Percentiles rank a stretch among this genome's conserved stretches.
Conservation (phyloP, 2,113 vertebrate species). For the Hippotragus niger region DNA sequence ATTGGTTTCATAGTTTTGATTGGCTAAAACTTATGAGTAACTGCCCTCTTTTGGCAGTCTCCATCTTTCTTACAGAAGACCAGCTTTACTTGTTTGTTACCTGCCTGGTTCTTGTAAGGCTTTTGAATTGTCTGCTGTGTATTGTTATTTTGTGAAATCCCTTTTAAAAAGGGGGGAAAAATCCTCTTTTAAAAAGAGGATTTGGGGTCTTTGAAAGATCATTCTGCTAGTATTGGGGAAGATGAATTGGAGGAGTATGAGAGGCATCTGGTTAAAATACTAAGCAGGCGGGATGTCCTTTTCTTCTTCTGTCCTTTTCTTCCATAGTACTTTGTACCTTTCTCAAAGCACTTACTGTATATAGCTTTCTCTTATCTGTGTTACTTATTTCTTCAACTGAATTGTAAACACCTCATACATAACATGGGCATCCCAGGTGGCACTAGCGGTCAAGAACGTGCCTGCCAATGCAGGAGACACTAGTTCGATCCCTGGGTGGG, state of each 20-base stretch:
- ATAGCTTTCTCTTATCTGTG: neutral
- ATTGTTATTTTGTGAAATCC: neutral
- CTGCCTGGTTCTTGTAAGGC: neutral
- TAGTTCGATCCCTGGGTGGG: neutral
- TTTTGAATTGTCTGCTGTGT: neutral
- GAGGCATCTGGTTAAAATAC: neutral
- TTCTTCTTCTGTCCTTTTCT: neutral
- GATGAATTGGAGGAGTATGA: neutral
- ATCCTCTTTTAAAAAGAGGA: neutral
- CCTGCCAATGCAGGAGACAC: neutral
- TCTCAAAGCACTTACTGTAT: neutral
- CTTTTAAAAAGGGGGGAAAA: neutral
- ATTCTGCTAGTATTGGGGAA: neutral
- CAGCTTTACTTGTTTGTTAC: neutral
- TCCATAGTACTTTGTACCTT: neutral
- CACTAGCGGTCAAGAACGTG: neutral
- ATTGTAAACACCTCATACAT: neutral
- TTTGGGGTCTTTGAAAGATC: slow-evolving; percentile 27
- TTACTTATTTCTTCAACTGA: neutral
- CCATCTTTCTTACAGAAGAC: neutral
- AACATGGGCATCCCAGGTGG: neutral
- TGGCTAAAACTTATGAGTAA: neutral
- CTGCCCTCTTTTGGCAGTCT: neutral
- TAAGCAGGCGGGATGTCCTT: neutral
- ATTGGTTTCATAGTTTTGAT: neutral